Conservation (phyloP, 2,113 vertebrate species). For the Pelmatolapia mariae region DNA sequence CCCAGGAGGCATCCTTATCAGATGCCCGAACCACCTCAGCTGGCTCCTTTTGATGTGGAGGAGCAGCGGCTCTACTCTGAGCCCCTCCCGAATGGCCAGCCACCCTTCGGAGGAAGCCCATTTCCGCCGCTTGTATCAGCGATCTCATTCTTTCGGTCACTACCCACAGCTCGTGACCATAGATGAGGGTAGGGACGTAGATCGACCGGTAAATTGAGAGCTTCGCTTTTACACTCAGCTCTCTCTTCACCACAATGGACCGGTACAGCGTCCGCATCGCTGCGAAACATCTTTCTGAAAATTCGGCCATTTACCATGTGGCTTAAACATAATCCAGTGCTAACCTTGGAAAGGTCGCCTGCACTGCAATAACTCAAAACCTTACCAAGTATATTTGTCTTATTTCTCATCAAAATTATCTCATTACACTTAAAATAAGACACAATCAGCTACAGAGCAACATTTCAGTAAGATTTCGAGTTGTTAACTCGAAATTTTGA, state of each 20-base stretch:
- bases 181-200: too few relatives aligned
- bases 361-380: background rate
- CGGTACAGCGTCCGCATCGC: rapidly evolving
- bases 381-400: background rate
- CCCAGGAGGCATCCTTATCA: too few relatives aligned
- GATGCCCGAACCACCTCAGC: too few relatives aligned
- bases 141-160: too few relatives aligned
- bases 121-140: too few relatives aligned
- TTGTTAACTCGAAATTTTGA: rapidly evolving
- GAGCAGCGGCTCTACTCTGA: too few relatives aligned
- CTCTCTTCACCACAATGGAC: background rate
- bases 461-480: background rate
- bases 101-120: too few relatives aligned
- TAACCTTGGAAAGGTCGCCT: background rate
- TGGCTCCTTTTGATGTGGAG: too few relatives aligned
- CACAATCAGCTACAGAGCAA: background rate
- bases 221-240: too few relatives aligned
- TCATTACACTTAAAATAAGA: background rate
- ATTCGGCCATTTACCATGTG: rapidly evolving
- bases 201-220: too few relatives aligned
- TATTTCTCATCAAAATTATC: background rate
- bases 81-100: too few relatives aligned
- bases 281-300: background rate
- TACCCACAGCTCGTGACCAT: too few relatives aligned
- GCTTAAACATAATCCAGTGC: background rate